phyloP scores from a whole-genome alignment of 2,888 invertebrate species.

The Cephus sareptanus region DNA sequence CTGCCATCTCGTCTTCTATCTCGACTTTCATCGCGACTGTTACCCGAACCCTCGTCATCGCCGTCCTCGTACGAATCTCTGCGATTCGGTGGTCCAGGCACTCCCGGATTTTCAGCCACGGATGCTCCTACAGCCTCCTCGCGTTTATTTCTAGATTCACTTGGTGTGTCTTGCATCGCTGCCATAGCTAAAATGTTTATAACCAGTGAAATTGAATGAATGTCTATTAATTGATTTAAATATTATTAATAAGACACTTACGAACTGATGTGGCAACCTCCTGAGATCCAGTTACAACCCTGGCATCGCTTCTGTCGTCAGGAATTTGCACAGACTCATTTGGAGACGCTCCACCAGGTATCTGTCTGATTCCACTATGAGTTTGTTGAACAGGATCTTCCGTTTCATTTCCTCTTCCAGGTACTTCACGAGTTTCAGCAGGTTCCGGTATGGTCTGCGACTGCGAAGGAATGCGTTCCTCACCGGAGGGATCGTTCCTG shows the following conservation, averaged over 20 bases:
- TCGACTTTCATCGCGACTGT: slow-evolving; percentile 58
- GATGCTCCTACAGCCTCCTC: slow-evolving; percentile 63
- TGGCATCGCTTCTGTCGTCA: slow-evolving; percentile 49
- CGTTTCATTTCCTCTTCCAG: slow-evolving; percentile 53
- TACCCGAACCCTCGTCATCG: slow-evolving; percentile 59
- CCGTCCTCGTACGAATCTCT: slow-evolving; percentile 61
- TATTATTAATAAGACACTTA: slow-evolving; percentile 32
- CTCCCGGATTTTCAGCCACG: slow-evolving; percentile 45
- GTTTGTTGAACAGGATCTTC: slow-evolving; percentile 45
- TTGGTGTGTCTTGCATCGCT: slow-evolving; percentile 46
- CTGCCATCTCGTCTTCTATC: slow-evolving; percentile 58
- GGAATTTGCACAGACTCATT: slow-evolving; percentile 46
- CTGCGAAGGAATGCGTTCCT: slow-evolving; percentile 45
- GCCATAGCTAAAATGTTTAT: slow-evolving; percentile 33
- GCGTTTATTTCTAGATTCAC: slow-evolving; percentile 54
- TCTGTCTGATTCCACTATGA: slow-evolving; percentile 50
- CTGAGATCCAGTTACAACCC: slow-evolving; percentile 61
- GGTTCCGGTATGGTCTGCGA: slow-evolving; percentile 44
- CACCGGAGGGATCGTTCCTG: slow-evolving; percentile 61
- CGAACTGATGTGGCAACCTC: slow-evolving; percentile 45
- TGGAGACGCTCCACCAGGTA: slow-evolving; percentile 59
- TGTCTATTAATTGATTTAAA: not conserved
- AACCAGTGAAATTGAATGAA: slow-evolving; percentile 7
- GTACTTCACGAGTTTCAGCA: slow-evolving; percentile 52
- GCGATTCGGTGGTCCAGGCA: slow-evolving; percentile 47